A percentile compares a stretch with the other conserved stretches of the same genome.
phyloP scores from a whole-genome alignment of 1,140 invertebrate species.

The Battus philenor region DNA sequence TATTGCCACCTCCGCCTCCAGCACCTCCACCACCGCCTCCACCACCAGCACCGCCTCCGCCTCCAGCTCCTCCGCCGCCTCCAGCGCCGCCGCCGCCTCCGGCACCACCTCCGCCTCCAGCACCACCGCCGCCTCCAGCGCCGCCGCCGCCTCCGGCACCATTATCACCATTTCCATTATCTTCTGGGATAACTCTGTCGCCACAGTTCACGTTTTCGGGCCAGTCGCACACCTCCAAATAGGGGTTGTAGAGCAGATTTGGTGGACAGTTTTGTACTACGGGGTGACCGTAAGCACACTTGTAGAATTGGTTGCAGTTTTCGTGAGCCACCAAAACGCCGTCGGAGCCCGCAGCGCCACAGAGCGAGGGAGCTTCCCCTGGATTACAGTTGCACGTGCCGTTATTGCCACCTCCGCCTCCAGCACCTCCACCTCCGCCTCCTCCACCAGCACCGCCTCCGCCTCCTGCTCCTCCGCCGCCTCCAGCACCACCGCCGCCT shows the following conservation, averaged over 20 bases:
- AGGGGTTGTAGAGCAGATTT: constrained; percentile 30
- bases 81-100: constrained; percentile 19
- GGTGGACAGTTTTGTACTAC: constrained; percentile 17
- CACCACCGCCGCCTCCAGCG: constrained; percentile 9
- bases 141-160: constrained; percentile 8
- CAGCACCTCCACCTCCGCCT: no score
- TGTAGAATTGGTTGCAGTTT: constrained; percentile 38
- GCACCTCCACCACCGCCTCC: constrained; percentile 10
- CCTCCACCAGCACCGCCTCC: no score
- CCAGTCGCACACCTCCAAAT: constrained; percentile 51
- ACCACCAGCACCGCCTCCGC: constrained; percentile 9
- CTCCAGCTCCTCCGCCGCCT: background rate
- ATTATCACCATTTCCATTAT: background rate
- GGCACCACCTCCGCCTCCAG: no score
- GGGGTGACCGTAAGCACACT: constrained; percentile 26
- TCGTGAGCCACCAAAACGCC: constrained; percentile 29
- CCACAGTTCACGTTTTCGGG: constrained; percentile 67
- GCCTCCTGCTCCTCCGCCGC: constrained; percentile 7
- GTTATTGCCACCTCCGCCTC: background rate
- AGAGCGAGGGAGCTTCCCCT: constrained; percentile 27
- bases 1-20: constrained; percentile 4
- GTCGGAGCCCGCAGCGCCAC: constrained; percentile 23
- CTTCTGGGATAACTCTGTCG: constrained; percentile 21
- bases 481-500: constrained; percentile 10
- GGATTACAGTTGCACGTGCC: constrained; percentile 23